phyloP scores from a whole-genome alignment of 2,797 vertebrate genomes.

The Pyrocephalus nanus region DNA sequence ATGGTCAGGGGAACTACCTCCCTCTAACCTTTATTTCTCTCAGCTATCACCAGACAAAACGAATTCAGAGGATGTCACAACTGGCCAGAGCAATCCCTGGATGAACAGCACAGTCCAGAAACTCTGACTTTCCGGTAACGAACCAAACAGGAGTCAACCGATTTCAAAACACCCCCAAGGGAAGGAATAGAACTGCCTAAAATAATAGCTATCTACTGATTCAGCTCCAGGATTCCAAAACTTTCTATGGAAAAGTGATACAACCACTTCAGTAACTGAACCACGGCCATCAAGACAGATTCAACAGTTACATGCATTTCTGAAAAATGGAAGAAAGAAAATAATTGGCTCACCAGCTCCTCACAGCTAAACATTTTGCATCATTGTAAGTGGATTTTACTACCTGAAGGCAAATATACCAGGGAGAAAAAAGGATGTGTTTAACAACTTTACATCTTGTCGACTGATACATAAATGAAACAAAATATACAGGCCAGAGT shows the following conservation, averaged over 20 bases:
- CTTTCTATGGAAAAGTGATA: not conserved
- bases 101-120: not conserved
- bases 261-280: not conserved
- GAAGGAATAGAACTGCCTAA: not conserved
- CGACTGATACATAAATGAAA: not conserved
- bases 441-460: not conserved
- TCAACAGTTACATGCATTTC: not conserved
- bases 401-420: not conserved
- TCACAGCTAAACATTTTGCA: not conserved
- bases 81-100: not conserved
- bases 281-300: not conserved
- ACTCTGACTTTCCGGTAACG: not conserved
- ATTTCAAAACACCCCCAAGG: conserved; percentile 1
- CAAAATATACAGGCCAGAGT: not conserved
- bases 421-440: not conserved
- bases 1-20: not conserved
- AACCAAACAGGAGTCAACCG: not conserved
- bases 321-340: not conserved
- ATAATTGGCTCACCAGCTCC: not conserved
- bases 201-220: not conserved
- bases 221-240: not conserved
- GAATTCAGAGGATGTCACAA: not conserved
- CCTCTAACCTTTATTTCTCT: not conserved
- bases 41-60: not conserved
- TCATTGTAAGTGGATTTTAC: not conserved